Conservation (phyloP, 2,888 invertebrate genomes). For the Pemphredon lugubris region DNA sequence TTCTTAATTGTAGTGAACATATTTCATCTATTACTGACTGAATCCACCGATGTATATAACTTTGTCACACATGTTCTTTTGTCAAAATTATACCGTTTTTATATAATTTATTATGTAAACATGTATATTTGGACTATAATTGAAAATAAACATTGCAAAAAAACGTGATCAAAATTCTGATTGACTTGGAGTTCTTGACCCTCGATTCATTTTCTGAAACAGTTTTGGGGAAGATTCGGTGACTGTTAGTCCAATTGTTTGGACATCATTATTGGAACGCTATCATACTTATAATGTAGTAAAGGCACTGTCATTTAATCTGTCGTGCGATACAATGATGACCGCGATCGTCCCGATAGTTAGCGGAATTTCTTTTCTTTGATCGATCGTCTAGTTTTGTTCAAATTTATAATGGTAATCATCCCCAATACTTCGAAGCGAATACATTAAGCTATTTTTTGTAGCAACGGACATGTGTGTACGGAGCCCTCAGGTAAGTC, state of each 20-base stretch:
- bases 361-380: constrained; percentile 52
- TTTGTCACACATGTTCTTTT: constrained; percentile 76
- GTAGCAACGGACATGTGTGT: constrained; percentile 27
- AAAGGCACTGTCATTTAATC: constrained; percentile 24
- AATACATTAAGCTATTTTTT: constrained; percentile 37
- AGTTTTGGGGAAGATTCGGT: constrained; percentile 79
- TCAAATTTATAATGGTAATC: constrained; percentile 70
- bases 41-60: constrained; percentile 79
- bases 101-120: constrained; percentile 80
- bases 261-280: constrained; percentile 39
- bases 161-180: constrained; percentile 73
- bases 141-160: constrained; percentile 79
- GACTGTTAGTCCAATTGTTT: constrained; percentile 36
- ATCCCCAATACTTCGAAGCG: constrained; percentile 77
- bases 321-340: constrained; percentile 18
- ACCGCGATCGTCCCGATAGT: constrained; percentile 70
- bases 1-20: constrained; percentile 61
- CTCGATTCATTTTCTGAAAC: constrained; percentile 78
- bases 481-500: constrained; percentile 58
- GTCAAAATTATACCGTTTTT: constrained; percentile 80
- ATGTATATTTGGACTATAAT: constrained; percentile 80
- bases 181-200: constrained; percentile 75
- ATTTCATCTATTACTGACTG: constrained; percentile 71
- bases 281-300: constrained; percentile 22
- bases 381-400: constrained; percentile 26